phyloP scores from a whole-genome alignment of 1,140 invertebrate species.

The Bombus turneri region DNA sequence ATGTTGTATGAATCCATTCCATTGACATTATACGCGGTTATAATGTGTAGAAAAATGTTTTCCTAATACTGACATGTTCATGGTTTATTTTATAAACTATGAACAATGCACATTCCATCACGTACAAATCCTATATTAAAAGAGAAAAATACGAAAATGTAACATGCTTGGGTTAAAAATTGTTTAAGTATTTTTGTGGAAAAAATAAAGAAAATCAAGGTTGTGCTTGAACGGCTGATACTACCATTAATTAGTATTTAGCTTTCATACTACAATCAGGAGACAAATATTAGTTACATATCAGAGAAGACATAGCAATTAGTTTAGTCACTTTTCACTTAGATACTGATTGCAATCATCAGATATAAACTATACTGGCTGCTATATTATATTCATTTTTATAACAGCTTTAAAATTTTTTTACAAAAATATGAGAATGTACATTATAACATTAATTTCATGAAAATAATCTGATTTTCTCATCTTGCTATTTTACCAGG shows the following conservation, averaged over 20 bases:
- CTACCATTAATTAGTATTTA: conserved; percentile 61
- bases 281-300: conserved; percentile 73
- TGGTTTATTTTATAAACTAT: conserved; percentile 40
- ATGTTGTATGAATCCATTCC: conserved; percentile 19
- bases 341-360: conserved; percentile 50
- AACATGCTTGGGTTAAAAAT: conserved; percentile 59
- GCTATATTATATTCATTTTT: not conserved
- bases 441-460: not conserved
- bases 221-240: conserved; percentile 71
- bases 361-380: conserved; percentile 12
- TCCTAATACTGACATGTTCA: conserved; percentile 29
- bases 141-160: conserved; percentile 55
- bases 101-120: conserved; percentile 66
- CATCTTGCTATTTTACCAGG: conserved; percentile 5
- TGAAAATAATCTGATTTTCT: conserved; percentile 22
- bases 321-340: conserved; percentile 53
- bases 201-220: conserved; percentile 65
- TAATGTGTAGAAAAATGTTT: conserved; percentile 31
- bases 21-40: conserved; percentile 8
- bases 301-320: conserved; percentile 57
- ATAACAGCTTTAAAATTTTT: not conserved
- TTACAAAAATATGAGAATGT: conserved; percentile 2
- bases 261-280: conserved; percentile 57
- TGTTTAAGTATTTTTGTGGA: conserved; percentile 54
- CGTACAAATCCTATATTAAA: conserved; percentile 68